Evolutionary conservation across 2,797 vertebrate species (phyloP).

Genomic region (Gymnoscopelus microlampas): DNA sequence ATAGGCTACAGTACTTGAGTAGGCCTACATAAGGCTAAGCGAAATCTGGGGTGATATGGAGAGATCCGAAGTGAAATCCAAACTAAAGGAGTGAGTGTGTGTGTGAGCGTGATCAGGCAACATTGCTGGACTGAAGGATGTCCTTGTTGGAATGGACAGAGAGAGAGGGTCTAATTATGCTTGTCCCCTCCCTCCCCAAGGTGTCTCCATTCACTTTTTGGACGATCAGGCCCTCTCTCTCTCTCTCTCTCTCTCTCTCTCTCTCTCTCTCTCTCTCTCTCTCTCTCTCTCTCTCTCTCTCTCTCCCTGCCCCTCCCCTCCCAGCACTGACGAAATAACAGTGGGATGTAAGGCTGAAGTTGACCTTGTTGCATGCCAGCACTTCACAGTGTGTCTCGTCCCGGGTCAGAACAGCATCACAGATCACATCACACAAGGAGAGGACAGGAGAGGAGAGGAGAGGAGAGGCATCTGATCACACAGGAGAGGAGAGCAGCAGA

Average conservation of each 20-base stretch:
- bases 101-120: slow-evolving; percentile 10
- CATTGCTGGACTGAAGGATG: slow-evolving; percentile 47
- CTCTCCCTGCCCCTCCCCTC: slow-evolving; percentile 87
- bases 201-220: slow-evolving; percentile 83
- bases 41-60: neutral
- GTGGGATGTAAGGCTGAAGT: slow-evolving; percentile 87
- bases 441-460: too few species aligned
- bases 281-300: too few species aligned
- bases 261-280: too few species aligned
- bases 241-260: too few species aligned
- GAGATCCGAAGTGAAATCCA: neutral
- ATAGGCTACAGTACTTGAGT: too few species aligned
- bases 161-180: slow-evolving; percentile 52
- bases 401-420: slow-evolving; percentile 68
- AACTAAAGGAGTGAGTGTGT: slow-evolving; percentile 9
- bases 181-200: slow-evolving; percentile 49
- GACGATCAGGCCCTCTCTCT: slow-evolving; percentile 50
- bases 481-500: too few species aligned
- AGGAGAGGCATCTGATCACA: neutral
- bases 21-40: too few species aligned
- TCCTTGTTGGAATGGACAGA: slow-evolving; percentile 27
- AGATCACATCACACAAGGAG: slow-evolving; percentile 17
- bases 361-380: slow-evolving; percentile 86
- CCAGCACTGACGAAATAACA: slow-evolving; percentile 88
- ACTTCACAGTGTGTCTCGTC: slow-evolving; percentile 75